These are phyloP conservation scores for Steatocranus sp. DNA, from an alignment of 2,797 vertebrate genomes.

Conservation along the genomic window DNA sequence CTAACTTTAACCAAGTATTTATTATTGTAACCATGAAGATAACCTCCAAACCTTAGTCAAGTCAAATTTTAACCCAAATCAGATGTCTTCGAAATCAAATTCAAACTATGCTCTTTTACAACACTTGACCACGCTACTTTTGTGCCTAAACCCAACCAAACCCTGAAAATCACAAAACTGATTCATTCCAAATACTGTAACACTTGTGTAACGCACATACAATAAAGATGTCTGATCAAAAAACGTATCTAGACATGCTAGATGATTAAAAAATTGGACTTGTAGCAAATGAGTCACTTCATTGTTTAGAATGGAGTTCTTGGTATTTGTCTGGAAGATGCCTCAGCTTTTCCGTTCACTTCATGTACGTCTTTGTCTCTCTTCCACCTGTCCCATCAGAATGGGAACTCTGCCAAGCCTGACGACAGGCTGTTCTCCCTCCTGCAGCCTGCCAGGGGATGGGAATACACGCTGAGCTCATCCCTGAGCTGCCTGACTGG, in stretches of 20 bases:
- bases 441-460: constrained; percentile 27
- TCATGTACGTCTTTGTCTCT: background rate
- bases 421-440: constrained; percentile 27
- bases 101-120: fast-evolving
- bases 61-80: background rate
- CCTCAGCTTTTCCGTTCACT: background rate
- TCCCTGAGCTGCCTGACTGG: constrained; percentile 36
- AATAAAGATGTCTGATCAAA: background rate
- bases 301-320: background rate
- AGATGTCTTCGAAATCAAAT: background rate
- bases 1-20: background rate
- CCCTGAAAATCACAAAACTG: background rate
- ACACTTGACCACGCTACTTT: background rate
- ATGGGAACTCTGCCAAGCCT: constrained; percentile 36
- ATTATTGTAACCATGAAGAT: background rate
- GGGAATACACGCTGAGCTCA: constrained; percentile 73
- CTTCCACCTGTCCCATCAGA: constrained; percentile 20
- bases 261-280: background rate
- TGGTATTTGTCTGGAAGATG: background rate
- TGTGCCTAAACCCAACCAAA: background rate
- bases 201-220: fast-evolving
- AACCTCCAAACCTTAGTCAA: background rate
- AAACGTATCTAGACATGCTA: background rate
- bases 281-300: background rate
- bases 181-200: background rate